These are phyloP conservation scores for Euura saliciscinereae DNA, from an alignment of 1,140 invertebrate species.

Conservation along the genomic window DNA sequence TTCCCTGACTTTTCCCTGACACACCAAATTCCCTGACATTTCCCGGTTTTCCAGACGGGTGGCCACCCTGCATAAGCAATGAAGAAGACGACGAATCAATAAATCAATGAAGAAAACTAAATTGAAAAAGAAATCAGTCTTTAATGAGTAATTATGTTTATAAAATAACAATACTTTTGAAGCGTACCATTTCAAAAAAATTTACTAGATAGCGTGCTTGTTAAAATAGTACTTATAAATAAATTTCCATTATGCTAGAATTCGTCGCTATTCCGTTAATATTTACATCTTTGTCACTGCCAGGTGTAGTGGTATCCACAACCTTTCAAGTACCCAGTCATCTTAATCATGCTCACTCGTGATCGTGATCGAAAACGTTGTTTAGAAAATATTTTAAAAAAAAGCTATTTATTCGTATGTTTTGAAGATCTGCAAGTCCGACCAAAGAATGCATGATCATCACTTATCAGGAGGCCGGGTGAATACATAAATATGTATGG, in stretches of 20 bases:
- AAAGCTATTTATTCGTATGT: too few species aligned
- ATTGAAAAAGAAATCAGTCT: background rate
- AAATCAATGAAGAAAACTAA: background rate
- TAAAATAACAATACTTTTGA: slow-evolving; percentile 8
- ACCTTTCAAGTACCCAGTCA: background rate
- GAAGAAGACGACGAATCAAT: too few species aligned
- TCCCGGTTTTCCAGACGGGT: too few species aligned
- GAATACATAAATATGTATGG: background rate
- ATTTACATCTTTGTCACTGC: background rate
- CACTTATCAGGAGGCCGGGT: background rate
- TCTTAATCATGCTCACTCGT: background rate
- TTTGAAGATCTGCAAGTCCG: too few species aligned
- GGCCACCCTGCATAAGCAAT: too few species aligned
- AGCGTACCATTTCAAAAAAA: background rate
- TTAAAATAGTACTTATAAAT: background rate
- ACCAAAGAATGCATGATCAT: too few species aligned
- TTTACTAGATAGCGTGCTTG: background rate
- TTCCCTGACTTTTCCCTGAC: too few species aligned
- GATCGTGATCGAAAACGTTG: too few species aligned
- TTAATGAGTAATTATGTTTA: background rate
- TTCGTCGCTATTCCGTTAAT: slow-evolving; percentile 1
- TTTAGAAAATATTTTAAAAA: too few species aligned
- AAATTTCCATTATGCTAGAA: background rate
- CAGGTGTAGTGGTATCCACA: background rate
- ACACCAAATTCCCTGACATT: too few species aligned